A percentile compares a stretch with the other conserved stretches of the same genome.
phyloP scores from a whole-genome alignment of 2,797 vertebrate species.

The Sebastes oblongus region DNA sequence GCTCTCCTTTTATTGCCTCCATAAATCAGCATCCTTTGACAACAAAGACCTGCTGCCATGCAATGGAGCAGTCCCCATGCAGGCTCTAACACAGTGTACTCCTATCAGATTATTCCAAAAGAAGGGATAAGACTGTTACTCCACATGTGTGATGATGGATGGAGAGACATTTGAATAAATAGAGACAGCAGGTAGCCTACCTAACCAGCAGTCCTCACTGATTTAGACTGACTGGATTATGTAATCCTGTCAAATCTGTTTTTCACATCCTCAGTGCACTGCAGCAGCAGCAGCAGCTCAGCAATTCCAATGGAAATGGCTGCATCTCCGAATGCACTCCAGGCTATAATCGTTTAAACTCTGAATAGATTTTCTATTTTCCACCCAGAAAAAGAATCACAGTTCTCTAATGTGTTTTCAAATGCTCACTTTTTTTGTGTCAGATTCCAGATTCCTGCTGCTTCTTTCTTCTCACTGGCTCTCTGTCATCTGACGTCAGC shows the following conservation, averaged over 20 bases:
- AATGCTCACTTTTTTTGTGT: neutral
- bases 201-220: slow-evolving; percentile 48
- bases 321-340: slow-evolving; percentile 35
- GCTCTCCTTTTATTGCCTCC: slow-evolving; percentile 54
- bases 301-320: slow-evolving; percentile 41
- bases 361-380: slow-evolving; percentile 5
- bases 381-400: neutral
- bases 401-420: neutral
- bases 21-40: slow-evolving; percentile 61
- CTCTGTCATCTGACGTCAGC: slow-evolving; percentile 45
- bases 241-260: slow-evolving; percentile 75
- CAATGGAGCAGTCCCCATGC: neutral
- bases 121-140: neutral
- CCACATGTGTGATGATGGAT: slow-evolving; percentile 8
- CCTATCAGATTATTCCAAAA: slow-evolving; percentile 5
- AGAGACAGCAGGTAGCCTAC: slow-evolving; percentile 51
- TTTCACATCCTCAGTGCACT: slow-evolving; percentile 53
- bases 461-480: neutral
- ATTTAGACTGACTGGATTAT: slow-evolving; percentile 70
- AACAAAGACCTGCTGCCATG: slow-evolving; percentile 51
- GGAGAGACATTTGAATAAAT: slow-evolving; percentile 28
- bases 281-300: slow-evolving; percentile 56
- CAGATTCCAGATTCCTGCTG: neutral
- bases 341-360: slow-evolving; percentile 21
- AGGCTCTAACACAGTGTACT: neutral